Percentiles rank a stretch among this genome's conserved stretches.
Evolutionary conservation across 2,888 invertebrate genomes (phyloP).

Genomic region (Xestia xanthographa): DNA sequence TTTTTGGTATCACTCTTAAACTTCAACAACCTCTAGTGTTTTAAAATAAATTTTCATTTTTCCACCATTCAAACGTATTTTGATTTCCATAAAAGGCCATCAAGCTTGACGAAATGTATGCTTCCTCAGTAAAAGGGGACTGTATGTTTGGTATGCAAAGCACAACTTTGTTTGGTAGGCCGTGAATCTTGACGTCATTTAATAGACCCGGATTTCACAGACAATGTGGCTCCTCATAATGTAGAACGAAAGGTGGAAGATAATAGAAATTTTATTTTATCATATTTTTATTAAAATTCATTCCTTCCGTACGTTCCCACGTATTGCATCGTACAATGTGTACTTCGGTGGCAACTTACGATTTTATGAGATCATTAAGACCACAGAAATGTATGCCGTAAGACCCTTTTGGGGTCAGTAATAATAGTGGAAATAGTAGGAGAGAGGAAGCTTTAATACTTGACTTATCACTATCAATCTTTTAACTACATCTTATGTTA

Average conservation of each 20-base stretch:
- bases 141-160: constrained; percentile 54
- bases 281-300: not conserved
- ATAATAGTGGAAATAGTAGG: not conserved
- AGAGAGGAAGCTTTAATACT: not conserved
- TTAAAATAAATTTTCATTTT: not conserved
- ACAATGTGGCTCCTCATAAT: constrained; percentile 56
- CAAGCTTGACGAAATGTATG: constrained; percentile 1
- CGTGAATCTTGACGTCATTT: constrained; percentile 56
- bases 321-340: not conserved
- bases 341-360: not conserved
- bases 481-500: not conserved
- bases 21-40: not conserved
- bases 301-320: no score
- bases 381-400: not conserved
- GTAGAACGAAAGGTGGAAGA: constrained; percentile 27
- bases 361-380: not conserved
- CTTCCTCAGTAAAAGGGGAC: constrained; percentile 32
- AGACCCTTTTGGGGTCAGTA: not conserved
- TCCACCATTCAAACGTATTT: not conserved
- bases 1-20: not conserved
- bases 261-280: not conserved
- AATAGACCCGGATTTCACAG: constrained; percentile 60
- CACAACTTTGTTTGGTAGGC: constrained; percentile 25
- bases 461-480: not conserved
- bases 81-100: not conserved